These are phyloP conservation scores for Pterocles gutturalis DNA, from an alignment of 2,113 vertebrate genomes.

Conservation along the genomic window DNA sequence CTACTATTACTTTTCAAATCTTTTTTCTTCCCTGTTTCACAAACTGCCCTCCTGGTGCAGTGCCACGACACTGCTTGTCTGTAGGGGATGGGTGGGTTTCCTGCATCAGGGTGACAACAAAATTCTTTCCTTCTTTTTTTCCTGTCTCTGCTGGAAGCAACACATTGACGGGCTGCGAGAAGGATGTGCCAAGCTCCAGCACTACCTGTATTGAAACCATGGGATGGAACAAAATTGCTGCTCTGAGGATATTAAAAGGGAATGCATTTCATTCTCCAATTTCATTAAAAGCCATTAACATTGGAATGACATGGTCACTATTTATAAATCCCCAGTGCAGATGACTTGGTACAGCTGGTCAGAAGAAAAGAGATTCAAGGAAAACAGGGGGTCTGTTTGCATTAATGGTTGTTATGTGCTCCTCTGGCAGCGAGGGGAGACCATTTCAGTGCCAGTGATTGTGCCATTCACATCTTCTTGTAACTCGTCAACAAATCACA, in stretches of 20 bases:
- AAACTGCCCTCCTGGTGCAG: neutral
- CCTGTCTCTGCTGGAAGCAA: conserved; percentile 23
- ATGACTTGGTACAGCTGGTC: conserved; percentile 38
- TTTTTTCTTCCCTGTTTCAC: neutral
- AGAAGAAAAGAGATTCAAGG: neutral
- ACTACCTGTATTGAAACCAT: neutral
- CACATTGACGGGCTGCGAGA: neutral
- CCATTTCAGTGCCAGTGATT: neutral
- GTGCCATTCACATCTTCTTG: neutral
- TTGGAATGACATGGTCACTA: conserved; percentile 27
- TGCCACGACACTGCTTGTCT: neutral
- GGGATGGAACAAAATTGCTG: neutral
- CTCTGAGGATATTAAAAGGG: neutral
- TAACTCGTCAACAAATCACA: neutral
- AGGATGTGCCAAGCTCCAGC: conserved; percentile 16
- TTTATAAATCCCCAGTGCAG: conserved; percentile 19
- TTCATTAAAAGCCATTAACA: conserved; percentile 45
- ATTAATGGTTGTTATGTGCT: neutral
- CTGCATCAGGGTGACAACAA: conserved; percentile 12
- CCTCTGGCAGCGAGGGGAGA: neutral
- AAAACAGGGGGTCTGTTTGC: neutral
- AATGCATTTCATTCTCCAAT: neutral
- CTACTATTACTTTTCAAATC: neutral
- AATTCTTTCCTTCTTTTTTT: conserved; percentile 51
- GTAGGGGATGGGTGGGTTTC: conserved; percentile 66